A percentile compares a stretch with the other conserved stretches of the same genome.
phyloP scores from a whole-genome alignment of 2,113 vertebrate species.

The Tor tambroides region DNA sequence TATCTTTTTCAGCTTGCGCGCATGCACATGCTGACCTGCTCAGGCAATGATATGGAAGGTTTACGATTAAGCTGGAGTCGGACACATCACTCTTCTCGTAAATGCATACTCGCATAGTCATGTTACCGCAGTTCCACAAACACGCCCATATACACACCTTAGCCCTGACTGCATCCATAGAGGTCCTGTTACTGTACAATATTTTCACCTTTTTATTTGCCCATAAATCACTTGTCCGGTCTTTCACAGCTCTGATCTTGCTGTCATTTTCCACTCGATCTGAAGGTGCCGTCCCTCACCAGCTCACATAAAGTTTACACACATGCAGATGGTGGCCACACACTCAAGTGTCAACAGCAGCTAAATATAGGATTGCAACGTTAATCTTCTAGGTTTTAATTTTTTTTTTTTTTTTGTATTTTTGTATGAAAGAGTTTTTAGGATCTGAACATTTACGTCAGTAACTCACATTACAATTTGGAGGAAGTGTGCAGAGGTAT shows the following conservation, averaged over 20 bases:
- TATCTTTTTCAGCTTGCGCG: constrained; percentile 40
- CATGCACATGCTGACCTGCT: constrained; percentile 39
- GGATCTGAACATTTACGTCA: neutral
- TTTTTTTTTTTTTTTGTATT: constrained; percentile 8
- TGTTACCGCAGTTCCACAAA: constrained; percentile 39
- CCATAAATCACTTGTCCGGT: constrained; percentile 47
- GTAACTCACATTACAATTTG: neutral
- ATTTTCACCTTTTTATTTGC: constrained; percentile 53
- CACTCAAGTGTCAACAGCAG: neutral
- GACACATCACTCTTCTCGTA: neutral
- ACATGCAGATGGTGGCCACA: constrained; percentile 17
- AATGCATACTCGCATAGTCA: constrained; percentile 43
- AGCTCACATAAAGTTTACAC: neutral
- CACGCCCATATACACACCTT: neutral
- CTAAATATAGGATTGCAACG: neutral
- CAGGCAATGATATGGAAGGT: neutral
- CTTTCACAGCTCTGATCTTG: constrained; percentile 36
- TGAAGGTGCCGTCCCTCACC: constrained; percentile 7
- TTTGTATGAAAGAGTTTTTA: neutral
- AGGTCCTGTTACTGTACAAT: constrained; percentile 49
- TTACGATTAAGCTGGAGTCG: constrained; percentile 27
- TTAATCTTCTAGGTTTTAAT: neutral
- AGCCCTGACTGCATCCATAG: neutral
- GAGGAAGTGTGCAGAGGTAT: neutral
- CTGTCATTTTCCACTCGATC: constrained; percentile 19